A percentile compares a stretch with the other conserved stretches of the same genome.
Evolutionary conservation across 2,797 vertebrate genomes (phyloP).

Genomic region (Geotrypetes seraphini): DNA sequence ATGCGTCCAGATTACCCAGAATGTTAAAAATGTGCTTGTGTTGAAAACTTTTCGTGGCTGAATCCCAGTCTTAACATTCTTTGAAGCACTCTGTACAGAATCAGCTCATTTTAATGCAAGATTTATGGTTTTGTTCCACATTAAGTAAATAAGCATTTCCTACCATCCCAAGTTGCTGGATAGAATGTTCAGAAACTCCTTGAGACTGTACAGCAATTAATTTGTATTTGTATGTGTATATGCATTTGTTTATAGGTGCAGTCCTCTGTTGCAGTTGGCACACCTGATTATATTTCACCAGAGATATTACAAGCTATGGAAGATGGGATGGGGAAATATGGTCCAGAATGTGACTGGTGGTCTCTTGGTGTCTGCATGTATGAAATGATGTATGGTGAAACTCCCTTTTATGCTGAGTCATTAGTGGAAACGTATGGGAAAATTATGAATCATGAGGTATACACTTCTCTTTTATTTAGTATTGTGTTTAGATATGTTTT

Average conservation of each 20-base stretch:
- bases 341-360: slow-evolving; percentile 97
- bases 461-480: slow-evolving; percentile 1
- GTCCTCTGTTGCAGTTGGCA: slow-evolving; percentile 92
- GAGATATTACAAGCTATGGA: slow-evolving; percentile 98
- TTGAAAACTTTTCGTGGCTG: too few species aligned
- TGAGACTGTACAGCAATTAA: too few species aligned
- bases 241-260: slow-evolving; percentile 67
- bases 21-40: too few species aligned
- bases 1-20: too few species aligned
- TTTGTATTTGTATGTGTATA: slow-evolving; percentile 1
- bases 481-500: too few species aligned
- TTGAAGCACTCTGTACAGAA: too few species aligned
- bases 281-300: slow-evolving; percentile 94
- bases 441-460: slow-evolving; percentile 97
- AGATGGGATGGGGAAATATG: slow-evolving; percentile 91
- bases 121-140: too few species aligned
- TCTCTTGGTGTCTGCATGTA: slow-evolving; percentile 94
- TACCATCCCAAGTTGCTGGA: too few species aligned
- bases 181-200: too few species aligned
- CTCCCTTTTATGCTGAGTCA: slow-evolving; percentile 90
- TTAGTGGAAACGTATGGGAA: slow-evolving; percentile 95
- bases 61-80: too few species aligned
- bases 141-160: too few species aligned
- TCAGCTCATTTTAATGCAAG: too few species aligned
- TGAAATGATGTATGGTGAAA: slow-evolving; percentile 94